Base-by-base conservation (phyloP, 1,140 invertebrate genomes). In the Bombus soroeensis region DNA sequence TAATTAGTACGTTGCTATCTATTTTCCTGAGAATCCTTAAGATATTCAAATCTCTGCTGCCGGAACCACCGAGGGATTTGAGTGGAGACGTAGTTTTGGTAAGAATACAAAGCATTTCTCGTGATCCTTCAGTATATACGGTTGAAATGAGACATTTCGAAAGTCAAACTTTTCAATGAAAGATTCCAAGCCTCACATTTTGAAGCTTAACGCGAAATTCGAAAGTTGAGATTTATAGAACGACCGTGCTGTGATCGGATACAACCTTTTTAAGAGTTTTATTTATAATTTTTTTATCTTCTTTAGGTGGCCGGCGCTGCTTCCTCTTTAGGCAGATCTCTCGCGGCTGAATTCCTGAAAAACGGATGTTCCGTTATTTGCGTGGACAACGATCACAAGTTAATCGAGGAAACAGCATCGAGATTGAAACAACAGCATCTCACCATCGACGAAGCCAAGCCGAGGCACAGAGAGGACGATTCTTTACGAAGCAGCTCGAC, bases 281-380 rank as follows among this genome's bases (percentile, higher is more conserved):
- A 22, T 9, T 8, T 68, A 2, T 22, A 22, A 53, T 0, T 41
- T 34, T 0, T 41, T 34, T 25, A 6, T 64, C 6, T 1, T 37
- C 0, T 37, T 28, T 73, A 95, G 95, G 87, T 95, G 79, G 93
- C 93, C 34, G 95, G 95, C 22, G 92, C 92, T 5, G 91, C 92
- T 3, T 93, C 94, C 32, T 88, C 85, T 2, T 53, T 95, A 22
- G 95, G 95, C 15, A 91, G 90, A 62, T 90, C 83, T 2, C 76
- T 95, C 32, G 94, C 93, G 5, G 88, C 93, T 15, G 93, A 94
- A 87, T 95, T 95, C 43, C 90, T 93, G 0, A 90, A 75, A 47
- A 85, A 77, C 25, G 94, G 94, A 18, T 95, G 95, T 74, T 92
- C 91, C 59, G 92, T 95, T 18, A 88, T 94, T 64, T 95, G 94